These are phyloP conservation scores for Alosa sapidissima DNA, from an alignment of 2,797 vertebrate species.

Conservation along the genomic window DNA sequence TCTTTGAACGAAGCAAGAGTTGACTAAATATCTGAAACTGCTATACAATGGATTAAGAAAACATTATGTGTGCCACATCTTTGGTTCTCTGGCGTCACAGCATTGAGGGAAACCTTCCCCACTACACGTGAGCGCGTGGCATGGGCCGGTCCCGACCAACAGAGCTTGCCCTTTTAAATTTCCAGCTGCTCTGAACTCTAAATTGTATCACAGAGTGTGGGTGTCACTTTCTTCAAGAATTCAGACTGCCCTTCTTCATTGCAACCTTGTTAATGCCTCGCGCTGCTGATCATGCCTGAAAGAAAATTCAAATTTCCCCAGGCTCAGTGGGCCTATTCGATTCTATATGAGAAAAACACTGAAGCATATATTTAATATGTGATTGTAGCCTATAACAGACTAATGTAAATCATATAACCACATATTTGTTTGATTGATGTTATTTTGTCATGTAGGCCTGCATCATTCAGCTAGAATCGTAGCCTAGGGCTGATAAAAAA, in stretches of 20 bases:
- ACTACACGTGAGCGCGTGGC: neutral
- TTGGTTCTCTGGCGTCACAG: neutral
- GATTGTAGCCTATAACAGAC: too few relatives aligned
- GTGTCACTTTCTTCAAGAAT: constrained; percentile 11
- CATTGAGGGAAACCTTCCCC: neutral
- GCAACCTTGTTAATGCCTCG: neutral
- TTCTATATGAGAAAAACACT: neutral
- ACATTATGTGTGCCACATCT: neutral
- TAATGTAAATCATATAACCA: too few relatives aligned
- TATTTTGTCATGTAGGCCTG: neutral
- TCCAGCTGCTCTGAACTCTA: constrained; percentile 20
- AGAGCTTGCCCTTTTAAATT: neutral
- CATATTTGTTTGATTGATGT: neutral
- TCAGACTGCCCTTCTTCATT: neutral
- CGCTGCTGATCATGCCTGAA: neutral
- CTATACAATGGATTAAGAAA: neutral
- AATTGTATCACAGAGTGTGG: constrained; percentile 20
- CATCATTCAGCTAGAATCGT: too few relatives aligned
- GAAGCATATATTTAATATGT: too few relatives aligned
- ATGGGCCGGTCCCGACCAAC: neutral
- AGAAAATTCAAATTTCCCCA: neutral
- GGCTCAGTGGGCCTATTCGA: neutral
- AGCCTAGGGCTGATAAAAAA: neutral
- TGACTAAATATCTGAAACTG: neutral
- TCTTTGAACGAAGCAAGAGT: neutral